Evolutionary conservation across 2,888 invertebrate species (phyloP).

Genomic region (Azorinus chamasolen): DNA sequence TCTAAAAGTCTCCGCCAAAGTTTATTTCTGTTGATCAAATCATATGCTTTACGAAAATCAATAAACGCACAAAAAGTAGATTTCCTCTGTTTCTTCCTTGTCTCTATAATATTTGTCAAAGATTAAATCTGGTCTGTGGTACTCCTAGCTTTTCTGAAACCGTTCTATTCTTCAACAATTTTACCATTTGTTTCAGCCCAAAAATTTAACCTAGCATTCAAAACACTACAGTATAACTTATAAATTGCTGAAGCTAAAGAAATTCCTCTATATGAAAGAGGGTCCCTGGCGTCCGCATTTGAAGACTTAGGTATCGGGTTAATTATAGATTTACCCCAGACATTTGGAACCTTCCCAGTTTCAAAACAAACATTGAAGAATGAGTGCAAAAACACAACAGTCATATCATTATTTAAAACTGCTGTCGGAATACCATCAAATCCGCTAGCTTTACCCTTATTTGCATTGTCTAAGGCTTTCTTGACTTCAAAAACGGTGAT

Average conservation of each 20-base stretch:
- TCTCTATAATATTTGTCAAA: conserved; percentile 23
- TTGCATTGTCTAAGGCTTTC: conserved; percentile 24
- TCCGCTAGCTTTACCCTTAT: conserved; percentile 28
- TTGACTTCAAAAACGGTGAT: conserved; percentile 9
- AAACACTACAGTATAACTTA: conserved; percentile 35
- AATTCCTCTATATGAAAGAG: conserved; percentile 34
- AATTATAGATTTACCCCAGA: conserved; percentile 36
- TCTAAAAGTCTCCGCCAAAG: conserved; percentile 8
- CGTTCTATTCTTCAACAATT: conserved; percentile 31
- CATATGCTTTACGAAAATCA: conserved; percentile 37
- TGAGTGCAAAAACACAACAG: conserved; percentile 18
- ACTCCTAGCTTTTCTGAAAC: conserved; percentile 24
- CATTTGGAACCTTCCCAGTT: conserved; percentile 28
- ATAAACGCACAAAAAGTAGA: conserved; percentile 39
- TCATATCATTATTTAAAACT: conserved; percentile 31
- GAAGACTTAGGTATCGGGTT: conserved; percentile 37
- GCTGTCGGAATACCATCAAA: conserved; percentile 23
- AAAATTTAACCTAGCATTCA: conserved; percentile 12
- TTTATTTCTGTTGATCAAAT: conserved; percentile 16
- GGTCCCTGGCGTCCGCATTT: conserved; percentile 16
- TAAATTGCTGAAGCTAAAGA: conserved; percentile 17
- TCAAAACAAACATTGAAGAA: conserved; percentile 45
- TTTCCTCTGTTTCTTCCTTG: conserved; percentile 8
- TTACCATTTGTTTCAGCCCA: conserved; percentile 2
- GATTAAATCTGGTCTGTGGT: conserved; percentile 26